Percentiles rank a stretch among this genome's conserved stretches.
Conservation (phyloP, 1,140 invertebrate genomes). For the Dendrolimus punctatus region DNA sequence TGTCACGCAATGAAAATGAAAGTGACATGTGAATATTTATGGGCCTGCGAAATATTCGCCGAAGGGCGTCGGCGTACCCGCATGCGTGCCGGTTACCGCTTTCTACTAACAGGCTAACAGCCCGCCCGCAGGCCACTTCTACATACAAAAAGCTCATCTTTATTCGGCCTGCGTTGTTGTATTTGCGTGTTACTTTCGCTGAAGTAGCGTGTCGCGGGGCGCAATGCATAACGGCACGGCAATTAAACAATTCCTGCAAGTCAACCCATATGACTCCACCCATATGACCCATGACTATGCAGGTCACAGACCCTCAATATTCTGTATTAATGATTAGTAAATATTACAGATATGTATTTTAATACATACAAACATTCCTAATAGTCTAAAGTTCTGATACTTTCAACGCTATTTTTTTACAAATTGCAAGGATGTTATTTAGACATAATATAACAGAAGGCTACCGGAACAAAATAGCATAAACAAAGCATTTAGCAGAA, state of each 20-base stretch:
- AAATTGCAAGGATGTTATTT: too few relatives aligned
- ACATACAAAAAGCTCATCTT: conserved; percentile 56
- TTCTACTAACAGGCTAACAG: conserved; percentile 44
- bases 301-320: too few relatives aligned
- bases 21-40: conserved; percentile 58
- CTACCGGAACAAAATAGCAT: too few relatives aligned
- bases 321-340: too few relatives aligned
- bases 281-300: too few relatives aligned
- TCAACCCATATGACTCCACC: too few relatives aligned
- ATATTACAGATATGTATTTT: too few relatives aligned
- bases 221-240: conserved; percentile 10
- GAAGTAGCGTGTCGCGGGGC: conserved; percentile 13
- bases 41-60: conserved; percentile 55
- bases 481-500: too few relatives aligned
- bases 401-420: too few relatives aligned
- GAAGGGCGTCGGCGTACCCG: conserved; percentile 55
- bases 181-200: conserved; percentile 56
- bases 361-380: too few relatives aligned
- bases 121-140: conserved; percentile 4
- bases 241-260: conserved; percentile 28
- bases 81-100: conserved; percentile 40
- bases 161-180: conserved; percentile 46
- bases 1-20: conserved; percentile 61
- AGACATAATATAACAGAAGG: too few relatives aligned
- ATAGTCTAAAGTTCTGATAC: too few relatives aligned